Conservation (phyloP, 2,113 vertebrate genomes). For the Jacana jacana region DNA sequence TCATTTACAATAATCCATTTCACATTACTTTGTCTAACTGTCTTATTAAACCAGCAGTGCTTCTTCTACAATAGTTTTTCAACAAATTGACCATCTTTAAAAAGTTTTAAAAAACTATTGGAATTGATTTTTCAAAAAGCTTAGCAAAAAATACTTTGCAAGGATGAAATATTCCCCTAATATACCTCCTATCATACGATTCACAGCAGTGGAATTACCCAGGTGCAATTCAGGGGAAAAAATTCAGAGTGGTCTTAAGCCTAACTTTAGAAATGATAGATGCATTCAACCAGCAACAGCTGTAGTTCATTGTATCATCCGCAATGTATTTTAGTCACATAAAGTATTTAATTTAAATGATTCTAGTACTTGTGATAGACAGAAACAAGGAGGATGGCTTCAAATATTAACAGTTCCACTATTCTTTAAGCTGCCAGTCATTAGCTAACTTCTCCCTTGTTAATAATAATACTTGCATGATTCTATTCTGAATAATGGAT, state of each 20-base stretch:
- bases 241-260: not conserved
- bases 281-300: not conserved
- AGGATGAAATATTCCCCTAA: not conserved
- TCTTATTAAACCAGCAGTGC: not conserved
- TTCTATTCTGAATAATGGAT: constrained; percentile 1
- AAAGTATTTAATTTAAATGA: not conserved
- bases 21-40: not conserved
- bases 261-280: not conserved
- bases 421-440: constrained; percentile 10
- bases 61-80: not conserved
- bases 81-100: not conserved
- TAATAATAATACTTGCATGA: not conserved
- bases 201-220: not conserved
- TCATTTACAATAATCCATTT: not conserved
- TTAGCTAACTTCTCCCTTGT: constrained; percentile 34
- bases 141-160: not conserved
- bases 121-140: not conserved
- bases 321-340: not conserved
- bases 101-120: not conserved
- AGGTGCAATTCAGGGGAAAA: not conserved
- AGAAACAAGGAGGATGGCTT: not conserved
- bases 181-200: not conserved
- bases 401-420: constrained; percentile 24
- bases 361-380: not conserved
- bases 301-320: not conserved